A percentile compares a stretch with the other conserved stretches of the same genome.
Conservation (phyloP, 2,113 vertebrate genomes). For the Willisornis vidua region DNA sequence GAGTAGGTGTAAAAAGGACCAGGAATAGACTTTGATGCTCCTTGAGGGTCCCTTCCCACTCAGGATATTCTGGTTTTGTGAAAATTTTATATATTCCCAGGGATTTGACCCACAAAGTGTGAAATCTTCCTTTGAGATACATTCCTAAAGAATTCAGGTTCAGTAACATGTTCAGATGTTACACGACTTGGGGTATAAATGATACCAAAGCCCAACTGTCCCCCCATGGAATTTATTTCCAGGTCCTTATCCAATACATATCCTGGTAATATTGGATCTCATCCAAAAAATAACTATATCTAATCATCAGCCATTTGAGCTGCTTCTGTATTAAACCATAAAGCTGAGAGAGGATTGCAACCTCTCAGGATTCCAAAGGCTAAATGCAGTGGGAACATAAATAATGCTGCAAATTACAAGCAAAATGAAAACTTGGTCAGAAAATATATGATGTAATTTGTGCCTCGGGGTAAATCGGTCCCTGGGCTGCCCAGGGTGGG, state of each 20-base stretch:
- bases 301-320: constrained; percentile 14
- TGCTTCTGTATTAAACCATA: neutral
- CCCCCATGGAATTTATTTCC: neutral
- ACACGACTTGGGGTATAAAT: neutral
- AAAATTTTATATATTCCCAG: neutral
- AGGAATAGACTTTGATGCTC: neutral
- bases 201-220: neutral
- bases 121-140: neutral
- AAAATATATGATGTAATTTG: neutral
- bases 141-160: neutral
- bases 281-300: neutral
- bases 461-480: neutral
- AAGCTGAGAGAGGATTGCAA: neutral
- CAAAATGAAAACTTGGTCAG: neutral
- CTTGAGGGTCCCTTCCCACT: neutral
- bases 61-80: no score
- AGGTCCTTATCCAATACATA: neutral
- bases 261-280: neutral
- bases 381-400: neutral
- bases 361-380: neutral
- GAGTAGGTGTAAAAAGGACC: neutral
- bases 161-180: neutral
- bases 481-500: neutral
- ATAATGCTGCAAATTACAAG: neutral
- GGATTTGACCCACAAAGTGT: neutral